These are phyloP conservation scores for Percopsis transmontana DNA, from an alignment of 2,113 vertebrate species.

Conservation along the genomic window DNA sequence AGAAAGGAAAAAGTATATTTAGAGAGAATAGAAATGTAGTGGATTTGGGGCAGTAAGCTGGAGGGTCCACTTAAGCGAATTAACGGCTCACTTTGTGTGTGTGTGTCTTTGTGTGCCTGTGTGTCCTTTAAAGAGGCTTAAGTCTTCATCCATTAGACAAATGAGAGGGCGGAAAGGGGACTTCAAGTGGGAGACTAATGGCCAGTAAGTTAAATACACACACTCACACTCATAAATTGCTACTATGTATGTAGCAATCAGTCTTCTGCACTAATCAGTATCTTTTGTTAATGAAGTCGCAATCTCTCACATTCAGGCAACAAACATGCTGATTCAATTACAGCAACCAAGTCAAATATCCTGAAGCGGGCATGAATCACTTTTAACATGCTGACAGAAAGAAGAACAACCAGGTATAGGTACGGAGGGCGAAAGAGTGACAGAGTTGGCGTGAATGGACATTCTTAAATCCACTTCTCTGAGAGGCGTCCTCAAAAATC, in stretches of 20 bases:
- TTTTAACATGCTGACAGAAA: too few relatives aligned
- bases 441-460: too few relatives aligned
- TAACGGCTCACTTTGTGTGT: conserved; percentile 39
- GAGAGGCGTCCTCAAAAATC: too few relatives aligned
- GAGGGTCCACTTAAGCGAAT: conserved; percentile 64
- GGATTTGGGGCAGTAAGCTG: conserved; percentile 8
- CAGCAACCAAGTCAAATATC: background rate
- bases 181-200: conserved; percentile 27
- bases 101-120: conserved; percentile 11
- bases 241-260: conserved; percentile 13
- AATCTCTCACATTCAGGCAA: conserved; percentile 43
- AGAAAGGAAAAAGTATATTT: too few relatives aligned
- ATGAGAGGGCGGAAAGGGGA: conserved; percentile 46
- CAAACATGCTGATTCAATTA: conserved; percentile 47
- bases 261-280: conserved; percentile 52
- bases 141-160: conserved; percentile 59
- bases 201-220: background rate
- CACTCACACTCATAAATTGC: conserved; percentile 11
- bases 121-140: conserved; percentile 38
- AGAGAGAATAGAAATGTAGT: background rate
- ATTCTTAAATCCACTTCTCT: too few relatives aligned
- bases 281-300: conserved; percentile 43
- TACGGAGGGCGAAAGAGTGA: too few relatives aligned
- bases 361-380: too few relatives aligned
- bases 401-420: too few relatives aligned